Evolutionary conservation across 1,140 invertebrate genomes (phyloP).

Genomic region (Cephus cinctus): DNA sequence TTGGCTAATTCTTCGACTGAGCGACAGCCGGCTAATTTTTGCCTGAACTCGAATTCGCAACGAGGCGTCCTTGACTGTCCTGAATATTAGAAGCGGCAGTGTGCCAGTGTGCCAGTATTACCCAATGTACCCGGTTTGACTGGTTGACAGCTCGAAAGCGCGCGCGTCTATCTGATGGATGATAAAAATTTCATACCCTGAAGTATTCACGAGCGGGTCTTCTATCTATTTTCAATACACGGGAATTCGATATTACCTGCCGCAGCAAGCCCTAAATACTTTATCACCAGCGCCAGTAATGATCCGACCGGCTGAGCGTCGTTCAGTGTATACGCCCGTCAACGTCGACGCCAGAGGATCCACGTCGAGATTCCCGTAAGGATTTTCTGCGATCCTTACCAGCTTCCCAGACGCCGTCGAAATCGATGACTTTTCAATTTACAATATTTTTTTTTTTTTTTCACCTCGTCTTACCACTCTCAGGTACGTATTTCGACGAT

Average conservation of each 20-base stretch:
- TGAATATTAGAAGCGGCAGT: slow-evolving; percentile 36
- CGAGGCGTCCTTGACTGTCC: slow-evolving; percentile 25
- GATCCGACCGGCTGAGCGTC: slow-evolving; percentile 10
- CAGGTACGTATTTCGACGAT: too few species aligned
- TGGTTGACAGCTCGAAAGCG: not conserved
- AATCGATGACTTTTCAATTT: too few species aligned
- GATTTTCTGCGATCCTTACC: too few species aligned
- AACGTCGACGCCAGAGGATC: too few species aligned
- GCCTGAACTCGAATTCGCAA: slow-evolving; percentile 17
- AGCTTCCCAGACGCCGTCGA: too few species aligned
- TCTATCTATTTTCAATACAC: slow-evolving; percentile 24
- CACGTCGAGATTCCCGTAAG: too few species aligned
- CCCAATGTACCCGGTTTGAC: not conserved
- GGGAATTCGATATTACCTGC: slow-evolving; percentile 3
- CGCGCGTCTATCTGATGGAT: slow-evolving; percentile 12
- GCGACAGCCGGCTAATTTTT: slow-evolving; percentile 34
- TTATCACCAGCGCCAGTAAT: slow-evolving; percentile 16
- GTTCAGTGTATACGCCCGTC: too few species aligned
- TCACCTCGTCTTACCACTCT: too few species aligned
- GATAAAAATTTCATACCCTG: slow-evolving; percentile 15
- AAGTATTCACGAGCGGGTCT: slow-evolving; percentile 13
- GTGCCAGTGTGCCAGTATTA: slow-evolving; percentile 38
- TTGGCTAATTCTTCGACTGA: slow-evolving; percentile 29
- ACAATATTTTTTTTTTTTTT: too few species aligned
- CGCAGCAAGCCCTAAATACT: slow-evolving; percentile 20